A percentile compares a stretch with the other conserved stretches of the same genome.
Evolutionary conservation across 2,888 invertebrate genomes (phyloP).

Genomic region (Pristionchus japonicus): DNA sequence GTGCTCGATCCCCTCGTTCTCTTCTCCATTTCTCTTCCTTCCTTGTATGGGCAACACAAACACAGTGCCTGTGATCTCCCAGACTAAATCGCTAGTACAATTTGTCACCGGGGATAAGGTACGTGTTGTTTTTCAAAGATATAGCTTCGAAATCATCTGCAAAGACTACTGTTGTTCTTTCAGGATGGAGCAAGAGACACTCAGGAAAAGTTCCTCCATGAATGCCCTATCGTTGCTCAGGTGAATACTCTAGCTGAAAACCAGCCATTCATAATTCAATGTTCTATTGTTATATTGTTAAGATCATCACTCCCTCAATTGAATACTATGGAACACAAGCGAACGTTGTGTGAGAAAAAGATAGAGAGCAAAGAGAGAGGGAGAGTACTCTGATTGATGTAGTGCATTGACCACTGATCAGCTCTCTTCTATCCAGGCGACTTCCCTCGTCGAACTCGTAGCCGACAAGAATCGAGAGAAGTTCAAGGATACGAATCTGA

Average conservation of each 20-base stretch:
- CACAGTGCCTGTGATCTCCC: conserved; percentile 37
- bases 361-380: background rate
- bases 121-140: background rate
- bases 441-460: conserved; percentile 40
- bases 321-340: background rate
- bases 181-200: conserved; percentile 28
- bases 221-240: conserved; percentile 42
- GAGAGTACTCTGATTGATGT: background rate
- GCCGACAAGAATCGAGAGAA: conserved; percentile 22
- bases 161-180: too few species aligned
- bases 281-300: too few species aligned
- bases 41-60: conserved; percentile 44
- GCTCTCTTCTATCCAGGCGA: background rate
- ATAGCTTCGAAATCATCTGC: too few species aligned
- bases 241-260: too few species aligned
- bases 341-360: background rate
- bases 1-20: background rate
- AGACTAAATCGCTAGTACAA: conserved; percentile 44
- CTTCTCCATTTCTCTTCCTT: background rate
- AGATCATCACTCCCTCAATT: background rate
- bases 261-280: too few species aligned
- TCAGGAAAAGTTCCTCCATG: conserved; percentile 46
- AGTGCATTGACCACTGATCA: background rate
- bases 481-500: conserved; percentile 38
- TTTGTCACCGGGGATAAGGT: conserved; percentile 41